Evolutionary conservation across 2,113 vertebrate species (phyloP), one percentile per base, ranked within the genome.

Genomic region (Paraplagusia blochii): DNA sequence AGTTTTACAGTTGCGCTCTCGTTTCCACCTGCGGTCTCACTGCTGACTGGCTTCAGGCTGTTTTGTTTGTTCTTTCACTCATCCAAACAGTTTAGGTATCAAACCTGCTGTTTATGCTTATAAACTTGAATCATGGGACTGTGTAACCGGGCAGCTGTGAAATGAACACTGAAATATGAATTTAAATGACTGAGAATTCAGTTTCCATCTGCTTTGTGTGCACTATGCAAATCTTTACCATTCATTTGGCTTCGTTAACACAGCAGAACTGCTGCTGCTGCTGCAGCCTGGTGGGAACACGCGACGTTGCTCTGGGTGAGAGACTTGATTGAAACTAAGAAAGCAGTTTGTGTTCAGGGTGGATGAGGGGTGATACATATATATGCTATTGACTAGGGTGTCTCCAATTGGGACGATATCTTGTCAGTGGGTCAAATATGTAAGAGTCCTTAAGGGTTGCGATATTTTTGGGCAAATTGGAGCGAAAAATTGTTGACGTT

Each of bases 211-310:
- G 22, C 49, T 53, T 58, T 58, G 55, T 76, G 52, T 76, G 62
- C 44, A 46, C 47, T 64, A 71, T 71, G 59, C 74, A 62, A 52
- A 74, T 14, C 58, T 53, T 70, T 44, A 61, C 51, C 62, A 76
- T 77, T 64, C 59, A 65, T 77, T 73, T 80, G 74, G 66, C 54
- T 57, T 74, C 40, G 74, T 70, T 67, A 77, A 19, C 19, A 50
- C 11, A 14, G 69, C 19, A 7, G 47, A 49, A 6, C 22, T 29
- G 22, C 22, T 29, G 22, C 22, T 29, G 22, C 6, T n/a, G n/a
- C n/a, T n/a, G n/a, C n/a, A n/a, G n/a, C 22, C 6, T 6, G 22
- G 22, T 29, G 22, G 22, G 22, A 29, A 29, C 22, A n/a, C n/a
- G n/a, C n/a, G n/a, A n/a, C n/a, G n/a, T n/a, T n/a, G n/a, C n/a